Evolutionary conservation across 2,113 vertebrate species (phyloP), one percentile per base, ranked within the genome.

Genomic region (Cyanoliseus patagonus): DNA sequence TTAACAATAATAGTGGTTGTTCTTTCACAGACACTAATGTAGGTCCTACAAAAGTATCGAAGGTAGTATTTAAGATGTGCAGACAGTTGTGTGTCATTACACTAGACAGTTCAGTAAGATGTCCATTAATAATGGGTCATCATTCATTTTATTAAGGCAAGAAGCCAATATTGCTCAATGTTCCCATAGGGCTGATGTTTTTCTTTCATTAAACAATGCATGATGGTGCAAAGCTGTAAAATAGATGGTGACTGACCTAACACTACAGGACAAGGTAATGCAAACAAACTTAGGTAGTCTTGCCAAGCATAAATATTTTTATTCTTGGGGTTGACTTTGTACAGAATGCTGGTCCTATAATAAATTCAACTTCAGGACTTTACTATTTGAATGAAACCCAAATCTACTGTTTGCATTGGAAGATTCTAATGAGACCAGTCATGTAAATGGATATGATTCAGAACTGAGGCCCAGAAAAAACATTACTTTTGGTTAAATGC

Each of bases 271-370:
- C 79, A 85, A 95, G 88, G 88, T 90, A 97, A 94, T 22, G 22
- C 70, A 97, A 96, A 95, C 83, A 94, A 94, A 95, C 57, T 92
- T 83, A 25, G 22, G 82, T 92, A 77, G 53, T 57, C 76, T 81
- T 94, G 95, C 94, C 95, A 96, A 93, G 79, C 53, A 86, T 31
- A 96, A 96, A 97, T 97, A 93, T 97, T 97, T 97, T 96, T 92
- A 80, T 94, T 97, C 82, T 95, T 79, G 62, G 69, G 62, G 51
- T 46, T 91, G 76, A 86, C 86, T 96, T 92, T 47, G 57, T 85
- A 85, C 73, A 88, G 84, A 96, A 94, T 46, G 31, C 70, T 79
- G 23, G 70, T 80, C 47, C 52, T 81, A 51, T 87, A 94, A 95
- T 95, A 97, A 96, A 97, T 96, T 92, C 59, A 88, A 64, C 55